These are phyloP conservation scores for Thereva nobilitata DNA, from an alignment of 2,888 invertebrate species.

Conservation along the genomic window DNA sequence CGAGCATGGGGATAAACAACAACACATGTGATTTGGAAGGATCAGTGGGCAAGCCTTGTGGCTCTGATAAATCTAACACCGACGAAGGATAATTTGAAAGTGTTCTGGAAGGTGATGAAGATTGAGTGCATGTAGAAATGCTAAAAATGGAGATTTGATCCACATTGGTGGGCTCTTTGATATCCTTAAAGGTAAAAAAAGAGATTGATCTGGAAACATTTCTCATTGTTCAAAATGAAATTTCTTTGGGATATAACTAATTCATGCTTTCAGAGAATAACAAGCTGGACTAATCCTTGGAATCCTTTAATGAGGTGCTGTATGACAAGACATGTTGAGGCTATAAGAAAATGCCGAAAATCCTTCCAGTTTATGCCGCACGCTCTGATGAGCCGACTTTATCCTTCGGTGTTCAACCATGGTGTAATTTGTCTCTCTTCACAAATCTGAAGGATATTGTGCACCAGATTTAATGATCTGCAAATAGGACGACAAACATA, in stretches of 20 bases:
- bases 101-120: constrained; percentile 28
- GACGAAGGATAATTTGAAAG: constrained; percentile 29
- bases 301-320: constrained; percentile 33
- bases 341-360: constrained; percentile 5
- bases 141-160: constrained; percentile 21
- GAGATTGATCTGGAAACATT: constrained; percentile 25
- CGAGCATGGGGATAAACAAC: constrained; percentile 20
- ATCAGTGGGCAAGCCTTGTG: constrained; percentile 15
- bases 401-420: constrained; percentile 11
- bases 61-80: constrained; percentile 15
- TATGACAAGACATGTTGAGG: constrained; percentile 6
- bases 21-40: constrained; percentile 34
- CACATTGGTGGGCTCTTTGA: constrained; percentile 19
- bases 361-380: constrained; percentile 8
- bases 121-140: constrained; percentile 17
- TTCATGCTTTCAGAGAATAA: not conserved
- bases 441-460: constrained; percentile 28
- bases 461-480: constrained; percentile 30
- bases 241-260: constrained; percentile 24
- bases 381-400: constrained; percentile 6
- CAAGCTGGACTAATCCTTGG: constrained; percentile 24
- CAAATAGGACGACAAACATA: constrained; percentile 28
- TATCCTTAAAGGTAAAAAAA: not conserved
- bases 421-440: constrained; percentile 29
- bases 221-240: constrained; percentile 6